Conservation (phyloP, 2,797 vertebrate species). For the Phataginus tetradactyla region DNA sequence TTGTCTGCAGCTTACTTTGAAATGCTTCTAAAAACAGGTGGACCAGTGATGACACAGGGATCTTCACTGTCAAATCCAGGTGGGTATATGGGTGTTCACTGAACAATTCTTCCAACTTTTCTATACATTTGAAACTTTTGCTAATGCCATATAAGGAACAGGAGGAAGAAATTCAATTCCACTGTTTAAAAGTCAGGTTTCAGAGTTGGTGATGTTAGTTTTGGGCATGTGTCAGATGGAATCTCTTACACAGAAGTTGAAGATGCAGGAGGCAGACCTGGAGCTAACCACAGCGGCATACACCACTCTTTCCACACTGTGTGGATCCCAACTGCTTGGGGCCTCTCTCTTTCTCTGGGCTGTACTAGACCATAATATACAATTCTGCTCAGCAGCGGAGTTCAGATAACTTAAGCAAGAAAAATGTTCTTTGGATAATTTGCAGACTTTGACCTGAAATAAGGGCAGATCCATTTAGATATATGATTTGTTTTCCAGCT, state of each 20-base stretch:
- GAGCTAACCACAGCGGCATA: fast-evolving
- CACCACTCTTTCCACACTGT: neutral
- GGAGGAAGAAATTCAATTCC: neutral
- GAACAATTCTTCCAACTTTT: neutral
- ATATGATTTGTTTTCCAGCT: conserved; percentile 66
- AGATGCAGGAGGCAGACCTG: neutral
- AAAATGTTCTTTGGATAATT: conserved; percentile 66
- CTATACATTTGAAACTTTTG: neutral
- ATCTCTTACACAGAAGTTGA: neutral
- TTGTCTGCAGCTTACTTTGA: neutral
- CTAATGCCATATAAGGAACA: neutral
- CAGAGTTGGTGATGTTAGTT: neutral
- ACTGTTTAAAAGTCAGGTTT: neutral
- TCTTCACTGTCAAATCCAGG: neutral
- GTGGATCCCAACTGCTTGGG: no score
- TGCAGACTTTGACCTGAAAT: conserved; percentile 72
- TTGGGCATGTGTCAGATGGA: neutral
- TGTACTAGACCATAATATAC: neutral
- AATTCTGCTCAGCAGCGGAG: neutral
- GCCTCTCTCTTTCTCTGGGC: neutral
- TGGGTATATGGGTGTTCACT: neutral
- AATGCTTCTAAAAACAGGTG: neutral
- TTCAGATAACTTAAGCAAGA: conserved; percentile 61
- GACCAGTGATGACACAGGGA: neutral
- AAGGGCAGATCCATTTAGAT: conserved; percentile 77